These are phyloP conservation scores for Cephonodes hylas DNA, from an alignment of 2,888 invertebrate species.

Conservation along the genomic window DNA sequence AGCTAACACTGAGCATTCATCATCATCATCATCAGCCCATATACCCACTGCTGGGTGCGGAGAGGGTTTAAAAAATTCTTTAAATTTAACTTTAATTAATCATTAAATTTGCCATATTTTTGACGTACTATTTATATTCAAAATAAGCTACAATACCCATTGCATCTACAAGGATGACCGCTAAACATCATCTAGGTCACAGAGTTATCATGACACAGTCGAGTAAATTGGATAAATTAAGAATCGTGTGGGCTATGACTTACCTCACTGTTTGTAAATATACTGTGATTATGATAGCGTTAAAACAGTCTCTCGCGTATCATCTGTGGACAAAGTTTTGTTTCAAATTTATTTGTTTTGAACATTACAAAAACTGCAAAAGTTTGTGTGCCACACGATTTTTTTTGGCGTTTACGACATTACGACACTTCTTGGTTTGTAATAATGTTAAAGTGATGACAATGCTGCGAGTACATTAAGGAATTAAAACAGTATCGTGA, in stretches of 20 bases:
- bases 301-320: neutral
- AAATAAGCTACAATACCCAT: no score
- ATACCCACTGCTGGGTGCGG: no score
- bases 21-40: no score
- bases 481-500: neutral
- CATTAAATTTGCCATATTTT: no score
- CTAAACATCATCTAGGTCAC: neutral
- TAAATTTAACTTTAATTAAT: no score
- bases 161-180: no score
- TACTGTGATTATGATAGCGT: neutral
- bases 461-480: neutral
- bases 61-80: no score
- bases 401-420: neutral
- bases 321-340: neutral
- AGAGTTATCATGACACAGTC: neutral
- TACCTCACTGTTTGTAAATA: neutral
- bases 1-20: no score
- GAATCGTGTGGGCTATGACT: neutral
- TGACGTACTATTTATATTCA: no score
- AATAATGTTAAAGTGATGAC: neutral
- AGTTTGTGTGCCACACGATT: neutral
- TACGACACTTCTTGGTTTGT: neutral
- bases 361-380: no score
- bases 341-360: no score
- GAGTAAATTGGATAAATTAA: conserved; percentile 1